Evolutionary conservation across 2,888 invertebrate genomes (phyloP).

Genomic region (Sesia bembeciformis): DNA sequence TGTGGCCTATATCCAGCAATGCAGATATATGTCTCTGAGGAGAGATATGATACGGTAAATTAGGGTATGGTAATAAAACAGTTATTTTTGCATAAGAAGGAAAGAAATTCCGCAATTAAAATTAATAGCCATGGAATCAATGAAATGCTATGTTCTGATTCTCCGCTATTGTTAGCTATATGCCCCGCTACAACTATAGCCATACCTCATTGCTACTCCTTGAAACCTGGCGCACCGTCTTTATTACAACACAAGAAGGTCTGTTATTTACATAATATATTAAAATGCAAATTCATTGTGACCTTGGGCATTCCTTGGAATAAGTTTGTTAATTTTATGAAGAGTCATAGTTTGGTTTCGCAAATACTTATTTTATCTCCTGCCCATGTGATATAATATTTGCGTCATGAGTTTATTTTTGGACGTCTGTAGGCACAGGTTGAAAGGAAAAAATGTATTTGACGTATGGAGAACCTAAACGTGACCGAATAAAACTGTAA

Average conservation of each 20-base stretch:
- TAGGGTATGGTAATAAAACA: too few relatives aligned
- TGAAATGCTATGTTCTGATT: too few relatives aligned
- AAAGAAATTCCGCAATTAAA: too few relatives aligned
- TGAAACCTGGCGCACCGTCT: neutral
- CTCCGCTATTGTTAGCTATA: too few relatives aligned
- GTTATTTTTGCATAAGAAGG: too few relatives aligned
- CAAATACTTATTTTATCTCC: conserved; percentile 15
- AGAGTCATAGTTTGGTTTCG: conserved; percentile 14
- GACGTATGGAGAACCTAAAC: too few relatives aligned
- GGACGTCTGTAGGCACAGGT: neutral
- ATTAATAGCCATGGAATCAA: too few relatives aligned
- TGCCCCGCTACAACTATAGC: neutral
- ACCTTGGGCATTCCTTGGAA: conserved; percentile 12
- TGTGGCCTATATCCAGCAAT: too few relatives aligned
- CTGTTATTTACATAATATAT: neutral
- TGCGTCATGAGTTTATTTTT: neutral
- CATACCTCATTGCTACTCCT: neutral
- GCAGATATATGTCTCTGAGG: too few relatives aligned
- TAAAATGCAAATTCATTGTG: conserved; percentile 4
- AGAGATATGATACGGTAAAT: too few relatives aligned
- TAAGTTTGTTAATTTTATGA: conserved; percentile 11
- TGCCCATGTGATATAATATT: neutral
- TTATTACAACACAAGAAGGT: neutral
- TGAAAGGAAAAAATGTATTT: too few relatives aligned
- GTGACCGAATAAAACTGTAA: too few relatives aligned